A percentile compares a stretch with the other conserved stretches of the same genome.
Conservation (phyloP, 2,888 invertebrate genomes). For the Patella depressa region DNA sequence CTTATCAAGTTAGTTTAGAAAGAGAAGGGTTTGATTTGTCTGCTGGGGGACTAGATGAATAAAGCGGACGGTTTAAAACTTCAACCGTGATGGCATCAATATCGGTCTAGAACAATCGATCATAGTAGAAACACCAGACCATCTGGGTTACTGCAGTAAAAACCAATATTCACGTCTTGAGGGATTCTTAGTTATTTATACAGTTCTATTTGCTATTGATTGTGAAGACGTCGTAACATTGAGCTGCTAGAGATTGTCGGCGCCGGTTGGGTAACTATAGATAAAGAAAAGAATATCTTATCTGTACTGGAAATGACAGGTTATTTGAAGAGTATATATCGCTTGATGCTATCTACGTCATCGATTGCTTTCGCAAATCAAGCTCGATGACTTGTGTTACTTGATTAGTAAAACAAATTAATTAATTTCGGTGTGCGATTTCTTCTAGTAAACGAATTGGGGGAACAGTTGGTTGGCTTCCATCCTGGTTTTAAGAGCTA, state of each 20-base stretch:
- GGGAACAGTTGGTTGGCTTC: not conserved
- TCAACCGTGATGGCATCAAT: too few species aligned
- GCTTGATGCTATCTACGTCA: not conserved
- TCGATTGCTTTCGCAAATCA: too few species aligned
- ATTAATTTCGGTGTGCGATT: conserved; percentile 8
- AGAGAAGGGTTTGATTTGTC: too few species aligned
- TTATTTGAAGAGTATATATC: conserved; percentile 5
- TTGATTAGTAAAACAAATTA: conserved; percentile 7
- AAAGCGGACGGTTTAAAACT: too few species aligned
- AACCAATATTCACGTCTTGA: too few species aligned
- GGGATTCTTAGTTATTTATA: not conserved
- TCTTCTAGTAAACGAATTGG: conserved; percentile 2
- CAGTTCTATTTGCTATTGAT: conserved; percentile 4
- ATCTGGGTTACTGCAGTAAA: too few species aligned
- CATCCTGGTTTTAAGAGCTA: not conserved
- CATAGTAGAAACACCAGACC: too few species aligned
- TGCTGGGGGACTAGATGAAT: too few species aligned
- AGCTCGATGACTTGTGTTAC: too few species aligned
- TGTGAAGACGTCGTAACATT: not conserved
- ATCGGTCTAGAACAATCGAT: too few species aligned
- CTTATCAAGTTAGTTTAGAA: too few species aligned
- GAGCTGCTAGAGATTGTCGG: not conserved
- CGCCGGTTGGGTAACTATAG: conserved; percentile 6
- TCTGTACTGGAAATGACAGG: not conserved
- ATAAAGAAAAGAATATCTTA: conserved; percentile 3